Conservation (phyloP, 2,113 vertebrate genomes). For the Oenanthe melanoleuca region DNA sequence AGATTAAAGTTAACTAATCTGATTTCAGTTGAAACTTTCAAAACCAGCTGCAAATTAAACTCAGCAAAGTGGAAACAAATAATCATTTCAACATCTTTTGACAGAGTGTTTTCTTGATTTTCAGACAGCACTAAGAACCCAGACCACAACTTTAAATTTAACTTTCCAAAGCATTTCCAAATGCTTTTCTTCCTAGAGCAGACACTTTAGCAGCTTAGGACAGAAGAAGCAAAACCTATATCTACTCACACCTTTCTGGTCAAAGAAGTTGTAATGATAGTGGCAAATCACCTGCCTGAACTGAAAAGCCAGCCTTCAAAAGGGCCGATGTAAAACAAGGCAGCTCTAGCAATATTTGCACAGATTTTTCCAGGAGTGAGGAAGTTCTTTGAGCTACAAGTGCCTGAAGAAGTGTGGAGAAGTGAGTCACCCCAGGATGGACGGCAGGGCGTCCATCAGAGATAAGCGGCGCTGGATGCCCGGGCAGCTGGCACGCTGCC, state of each 20-base stretch:
- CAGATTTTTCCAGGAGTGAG: neutral
- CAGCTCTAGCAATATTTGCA: conserved; percentile 11
- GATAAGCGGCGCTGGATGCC: neutral
- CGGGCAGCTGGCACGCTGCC: neutral
- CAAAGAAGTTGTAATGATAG: neutral
- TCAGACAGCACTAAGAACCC: neutral
- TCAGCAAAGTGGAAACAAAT: neutral
- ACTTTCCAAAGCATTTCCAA: neutral
- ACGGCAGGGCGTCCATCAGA: neutral
- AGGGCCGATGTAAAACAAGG: neutral
- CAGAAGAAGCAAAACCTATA: neutral
- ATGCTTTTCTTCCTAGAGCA: neutral
- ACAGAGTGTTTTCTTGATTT: neutral
- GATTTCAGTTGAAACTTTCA: neutral
- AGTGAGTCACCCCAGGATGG: neutral
- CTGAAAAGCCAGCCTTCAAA: neutral
- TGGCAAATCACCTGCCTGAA: neutral
- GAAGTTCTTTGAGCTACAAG: neutral
- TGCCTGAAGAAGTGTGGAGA: neutral
- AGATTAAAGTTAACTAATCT: neutral
- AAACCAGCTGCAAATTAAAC: neutral
- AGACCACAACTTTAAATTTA: neutral
- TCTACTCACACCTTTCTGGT: neutral
- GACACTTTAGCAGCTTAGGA: neutral
- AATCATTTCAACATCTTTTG: neutral